Percentiles rank a stretch among this genome's conserved stretches.
phyloP scores from a whole-genome alignment of 2,113 vertebrate species.

The Vireo altiloquus region DNA sequence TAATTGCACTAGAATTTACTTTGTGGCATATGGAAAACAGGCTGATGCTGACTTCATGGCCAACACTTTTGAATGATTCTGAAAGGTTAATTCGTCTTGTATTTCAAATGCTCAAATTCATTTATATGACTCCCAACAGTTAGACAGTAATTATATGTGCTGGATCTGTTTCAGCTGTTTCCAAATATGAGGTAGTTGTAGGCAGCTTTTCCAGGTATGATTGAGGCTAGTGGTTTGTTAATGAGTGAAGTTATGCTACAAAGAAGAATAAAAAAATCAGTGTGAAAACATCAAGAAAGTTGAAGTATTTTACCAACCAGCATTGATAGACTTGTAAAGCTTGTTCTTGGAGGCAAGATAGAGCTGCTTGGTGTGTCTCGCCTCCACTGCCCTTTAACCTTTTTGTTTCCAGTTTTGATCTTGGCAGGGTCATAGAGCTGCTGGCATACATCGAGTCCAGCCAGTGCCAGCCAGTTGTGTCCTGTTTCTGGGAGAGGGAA shows the following conservation, averaged over 20 bases:
- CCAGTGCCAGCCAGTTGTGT: background rate
- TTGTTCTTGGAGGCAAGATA: background rate
- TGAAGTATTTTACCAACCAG: background rate
- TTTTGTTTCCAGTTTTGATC: background rate
- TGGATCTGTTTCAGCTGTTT: background rate
- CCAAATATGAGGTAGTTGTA: background rate
- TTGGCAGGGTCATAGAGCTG: background rate
- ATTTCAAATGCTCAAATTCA: background rate
- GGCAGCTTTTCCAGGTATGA: background rate
- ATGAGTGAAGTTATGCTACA: background rate
- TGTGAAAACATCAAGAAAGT: background rate
- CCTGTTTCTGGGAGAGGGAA: background rate
- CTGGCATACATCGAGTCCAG: background rate
- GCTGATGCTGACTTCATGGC: background rate
- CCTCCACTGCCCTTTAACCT: background rate
- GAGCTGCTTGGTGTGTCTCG: background rate
- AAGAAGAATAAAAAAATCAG: background rate
- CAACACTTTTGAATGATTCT: background rate
- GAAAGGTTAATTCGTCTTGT: background rate
- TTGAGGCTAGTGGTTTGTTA: background rate
- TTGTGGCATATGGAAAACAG: background rate
- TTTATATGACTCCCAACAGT: background rate
- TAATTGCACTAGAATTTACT: background rate
- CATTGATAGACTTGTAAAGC: background rate
- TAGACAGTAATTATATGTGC: background rate